Conservation (phyloP, 2,888 invertebrate genomes). For the Drosophila parthenogenetica region DNA sequence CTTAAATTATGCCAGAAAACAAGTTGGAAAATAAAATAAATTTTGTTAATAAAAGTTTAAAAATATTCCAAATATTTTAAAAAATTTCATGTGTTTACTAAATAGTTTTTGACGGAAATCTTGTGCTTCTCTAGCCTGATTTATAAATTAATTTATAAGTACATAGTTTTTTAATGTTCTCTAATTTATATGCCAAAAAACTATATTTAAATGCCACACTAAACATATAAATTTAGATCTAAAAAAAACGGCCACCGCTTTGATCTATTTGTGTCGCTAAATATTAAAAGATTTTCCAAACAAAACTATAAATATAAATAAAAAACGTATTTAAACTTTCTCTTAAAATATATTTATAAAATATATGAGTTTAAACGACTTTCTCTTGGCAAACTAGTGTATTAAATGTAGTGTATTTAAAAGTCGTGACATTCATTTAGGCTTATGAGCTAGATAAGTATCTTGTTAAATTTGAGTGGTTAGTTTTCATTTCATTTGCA, state of each 20-base stretch:
- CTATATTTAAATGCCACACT: not conserved
- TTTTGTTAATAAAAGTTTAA: too few species aligned
- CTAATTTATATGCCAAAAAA: not conserved
- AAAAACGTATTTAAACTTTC: not conserved
- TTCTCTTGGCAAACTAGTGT: too few species aligned
- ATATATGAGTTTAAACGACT: too few species aligned
- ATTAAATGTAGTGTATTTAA: constrained; percentile 25
- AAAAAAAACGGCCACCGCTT: not conserved
- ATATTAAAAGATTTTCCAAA: not conserved
- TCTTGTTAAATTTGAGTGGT: constrained; percentile 15
- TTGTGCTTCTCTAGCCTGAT: too few species aligned
- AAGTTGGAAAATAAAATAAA: too few species aligned
- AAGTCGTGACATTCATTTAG: not conserved
- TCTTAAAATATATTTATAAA: not conserved
- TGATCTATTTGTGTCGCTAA: not conserved
- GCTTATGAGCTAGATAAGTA: constrained; percentile 5
- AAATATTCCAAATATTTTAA: too few species aligned
- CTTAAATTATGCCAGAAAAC: too few species aligned
- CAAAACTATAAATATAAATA: too few species aligned
- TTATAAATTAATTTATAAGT: too few species aligned
- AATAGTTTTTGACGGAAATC: too few species aligned
- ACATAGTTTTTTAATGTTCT: not conserved
- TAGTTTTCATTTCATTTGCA: constrained; percentile 58
- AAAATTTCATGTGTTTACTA: too few species aligned
- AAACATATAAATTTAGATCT: not conserved